Evolutionary conservation across 1,140 invertebrate genomes (phyloP), one percentile per base, ranked within the genome.

Genomic region (Lepidotrigona ventralis): DNA sequence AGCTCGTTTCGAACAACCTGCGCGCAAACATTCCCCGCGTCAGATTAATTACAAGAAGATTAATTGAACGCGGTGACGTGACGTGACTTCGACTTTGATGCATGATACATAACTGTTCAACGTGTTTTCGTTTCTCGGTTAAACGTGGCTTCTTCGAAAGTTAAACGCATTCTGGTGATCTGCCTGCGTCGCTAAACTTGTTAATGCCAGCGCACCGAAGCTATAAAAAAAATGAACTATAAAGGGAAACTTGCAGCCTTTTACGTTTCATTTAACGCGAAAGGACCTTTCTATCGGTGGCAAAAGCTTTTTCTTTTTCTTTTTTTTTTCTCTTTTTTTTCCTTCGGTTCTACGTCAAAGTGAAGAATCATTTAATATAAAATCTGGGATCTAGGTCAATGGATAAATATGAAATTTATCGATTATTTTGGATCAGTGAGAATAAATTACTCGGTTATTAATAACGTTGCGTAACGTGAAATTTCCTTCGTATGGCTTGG

Each of bases 41-140:
- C 60, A 53, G 64, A 77, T 77, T 77, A 77, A 77, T 77, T 77
- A 66, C 58, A 17, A 39, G 46, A 64, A 64, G 75, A 77, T 33
- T 64, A 77, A 77, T 77, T 21, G 46, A 64, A 77, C n/a, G 60
- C 17, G 58, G 23, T 23, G 71, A 54, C 17, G 29, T 17, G 54
- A 74, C 53, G 71, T 56, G 71, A 63, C 60, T 77, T 14, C 29
- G 53, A 51, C 46, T 77, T n/a, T 51, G 75, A 66, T 33, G 60
- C 64, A 64, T 29, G 60, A 76, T 33, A 3, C 64, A 53, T 64
- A 77, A 64, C 46, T 17, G 58, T 53, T 23, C n/a, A 12, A 63
- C 33, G 21, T 6, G 23, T 75, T 39, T 54, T 33, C 33, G 15
- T 60, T n/a, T 39, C 56, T 39, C 21, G 56, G 1, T 76, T 14